Conservation (phyloP, 2,888 invertebrate species). For the Tryphoninae sp. region DNA sequence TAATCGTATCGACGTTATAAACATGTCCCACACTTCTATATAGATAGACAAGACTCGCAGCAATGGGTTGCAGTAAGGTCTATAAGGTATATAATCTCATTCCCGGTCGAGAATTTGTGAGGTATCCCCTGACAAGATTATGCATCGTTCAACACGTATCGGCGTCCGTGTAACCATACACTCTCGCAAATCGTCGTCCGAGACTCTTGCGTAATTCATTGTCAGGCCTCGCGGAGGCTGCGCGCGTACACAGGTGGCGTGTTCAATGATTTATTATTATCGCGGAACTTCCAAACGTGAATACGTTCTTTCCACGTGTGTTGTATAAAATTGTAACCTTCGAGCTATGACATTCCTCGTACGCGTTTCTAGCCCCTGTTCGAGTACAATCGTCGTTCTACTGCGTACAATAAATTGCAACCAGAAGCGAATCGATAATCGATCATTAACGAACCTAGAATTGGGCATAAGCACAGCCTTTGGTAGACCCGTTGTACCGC, state of each 20-base stretch:
- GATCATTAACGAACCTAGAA: slow-evolving; percentile 83
- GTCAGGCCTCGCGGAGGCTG: slow-evolving; percentile 44
- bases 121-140: slow-evolving; percentile 78
- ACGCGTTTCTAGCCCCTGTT: no score
- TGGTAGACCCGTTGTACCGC: slow-evolving; percentile 88
- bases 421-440: not conserved
- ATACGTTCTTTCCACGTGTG: not conserved
- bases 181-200: slow-evolving; percentile 49
- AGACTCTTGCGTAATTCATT: slow-evolving; percentile 47
- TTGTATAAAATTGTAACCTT: slow-evolving; percentile 2
- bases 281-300: not conserved
- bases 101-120: slow-evolving; percentile 71
- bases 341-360: not conserved
- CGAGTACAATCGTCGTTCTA: not conserved
- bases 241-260: slow-evolving; percentile 40
- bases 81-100: slow-evolving; percentile 72
- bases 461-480: slow-evolving; percentile 87
- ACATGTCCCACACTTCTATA: not conserved
- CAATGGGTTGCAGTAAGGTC: not conserved
- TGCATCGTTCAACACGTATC: slow-evolving; percentile 71
- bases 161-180: slow-evolving; percentile 46
- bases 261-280: slow-evolving; percentile 56
- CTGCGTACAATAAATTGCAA: not conserved
- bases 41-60: not conserved
- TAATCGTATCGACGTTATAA: not conserved